Conservation (phyloP, 2,888 invertebrate genomes). For the Andricus curvator region DNA sequence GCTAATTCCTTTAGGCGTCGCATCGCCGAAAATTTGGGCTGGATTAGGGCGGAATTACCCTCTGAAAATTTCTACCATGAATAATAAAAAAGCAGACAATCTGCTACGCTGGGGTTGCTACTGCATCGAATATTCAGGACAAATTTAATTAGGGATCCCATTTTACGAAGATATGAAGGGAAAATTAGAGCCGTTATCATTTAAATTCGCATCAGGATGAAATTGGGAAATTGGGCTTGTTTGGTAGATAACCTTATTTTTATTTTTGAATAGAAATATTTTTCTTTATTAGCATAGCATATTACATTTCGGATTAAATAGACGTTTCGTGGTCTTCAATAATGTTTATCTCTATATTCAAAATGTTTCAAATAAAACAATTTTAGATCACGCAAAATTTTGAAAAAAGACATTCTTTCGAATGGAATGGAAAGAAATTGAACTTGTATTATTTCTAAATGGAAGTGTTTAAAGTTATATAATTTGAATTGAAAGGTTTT, state of each 20-base stretch:
- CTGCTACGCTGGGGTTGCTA: slow-evolving; percentile 50
- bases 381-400: too few species aligned
- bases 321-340: too few species aligned
- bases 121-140: slow-evolving; percentile 49
- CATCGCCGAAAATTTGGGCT: slow-evolving; percentile 69
- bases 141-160: slow-evolving; percentile 48
- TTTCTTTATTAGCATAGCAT: not conserved
- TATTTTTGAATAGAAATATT: not conserved
- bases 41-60: slow-evolving; percentile 63
- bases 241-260: not conserved
- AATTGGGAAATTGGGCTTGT: not conserved
- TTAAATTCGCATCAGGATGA: slow-evolving; percentile 46
- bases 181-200: slow-evolving; percentile 43
- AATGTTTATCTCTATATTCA: too few species aligned
- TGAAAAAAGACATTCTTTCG: too few species aligned
- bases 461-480: too few species aligned
- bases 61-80: slow-evolving; percentile 64
- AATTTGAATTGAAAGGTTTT: too few species aligned
- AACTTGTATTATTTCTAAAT: too few species aligned
- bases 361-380: too few species aligned
- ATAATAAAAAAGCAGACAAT: slow-evolving; percentile 65
- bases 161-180: slow-evolving; percentile 28
- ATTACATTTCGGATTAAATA: not conserved
- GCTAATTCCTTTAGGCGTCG: slow-evolving; percentile 71
- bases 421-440: too few species aligned